Evolutionary conservation across 2,113 vertebrate genomes (phyloP).

Genomic region (Colaptes auratus): DNA sequence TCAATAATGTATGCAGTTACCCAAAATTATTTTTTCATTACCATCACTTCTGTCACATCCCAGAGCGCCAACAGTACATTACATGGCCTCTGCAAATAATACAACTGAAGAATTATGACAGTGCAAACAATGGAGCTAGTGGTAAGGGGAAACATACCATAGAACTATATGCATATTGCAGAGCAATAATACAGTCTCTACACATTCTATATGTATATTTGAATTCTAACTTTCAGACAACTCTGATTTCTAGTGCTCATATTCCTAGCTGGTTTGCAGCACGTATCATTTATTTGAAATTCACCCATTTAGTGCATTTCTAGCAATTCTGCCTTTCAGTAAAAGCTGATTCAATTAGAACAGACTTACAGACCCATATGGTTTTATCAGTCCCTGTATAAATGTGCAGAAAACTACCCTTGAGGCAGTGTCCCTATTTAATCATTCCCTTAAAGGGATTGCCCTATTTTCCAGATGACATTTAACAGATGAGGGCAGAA

Average conservation of each 20-base stretch:
- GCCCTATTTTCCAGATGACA: constrained; percentile 61
- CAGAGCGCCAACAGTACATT: not conserved
- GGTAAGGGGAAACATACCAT: not conserved
- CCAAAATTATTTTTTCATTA: constrained; percentile 25
- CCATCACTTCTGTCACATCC: not conserved
- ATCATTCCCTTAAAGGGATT: constrained; percentile 64
- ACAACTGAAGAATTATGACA: not conserved
- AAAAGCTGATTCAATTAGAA: constrained; percentile 65
- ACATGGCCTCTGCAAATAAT: not conserved
- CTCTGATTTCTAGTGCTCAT: constrained; percentile 3
- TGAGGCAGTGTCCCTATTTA: constrained; percentile 53
- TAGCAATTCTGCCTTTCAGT: constrained; percentile 46
- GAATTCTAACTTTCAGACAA: not conserved
- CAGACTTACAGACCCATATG: constrained; percentile 63
- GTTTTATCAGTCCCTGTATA: constrained; percentile 64
- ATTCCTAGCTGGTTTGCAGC: not conserved
- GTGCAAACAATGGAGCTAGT: not conserved
- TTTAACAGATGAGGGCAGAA: constrained; percentile 58
- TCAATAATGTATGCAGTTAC: not conserved
- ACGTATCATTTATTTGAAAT: constrained; percentile 56
- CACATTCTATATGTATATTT: not conserved
- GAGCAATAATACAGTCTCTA: not conserved
- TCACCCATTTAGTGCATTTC: constrained; percentile 56
- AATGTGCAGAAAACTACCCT: constrained; percentile 57
- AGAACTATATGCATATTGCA: not conserved